Evolutionary conservation across 2,113 vertebrate genomes (phyloP).

Genomic region (Phainopepla nitens): DNA sequence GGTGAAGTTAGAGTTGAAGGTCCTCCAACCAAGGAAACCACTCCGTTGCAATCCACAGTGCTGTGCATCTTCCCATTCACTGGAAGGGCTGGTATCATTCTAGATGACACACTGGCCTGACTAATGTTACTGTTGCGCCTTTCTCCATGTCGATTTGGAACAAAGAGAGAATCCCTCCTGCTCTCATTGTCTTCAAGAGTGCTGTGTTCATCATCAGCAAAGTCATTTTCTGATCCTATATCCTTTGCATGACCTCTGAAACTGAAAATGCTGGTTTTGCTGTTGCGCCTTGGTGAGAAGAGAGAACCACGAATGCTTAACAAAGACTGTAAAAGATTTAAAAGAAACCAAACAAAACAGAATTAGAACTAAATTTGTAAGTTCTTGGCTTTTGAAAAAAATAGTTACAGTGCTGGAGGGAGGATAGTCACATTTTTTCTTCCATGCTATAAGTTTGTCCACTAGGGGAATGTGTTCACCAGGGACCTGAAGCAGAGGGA

Average conservation of each 20-base stretch:
- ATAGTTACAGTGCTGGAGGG: not conserved
- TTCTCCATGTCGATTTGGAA: constrained; percentile 79
- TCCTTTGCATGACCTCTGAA: constrained; percentile 83
- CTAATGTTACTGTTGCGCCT: constrained; percentile 86
- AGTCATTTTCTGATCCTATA: constrained; percentile 90
- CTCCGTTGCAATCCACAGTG: constrained; percentile 91
- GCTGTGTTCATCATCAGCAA: constrained; percentile 96
- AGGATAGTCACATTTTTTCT: not conserved
- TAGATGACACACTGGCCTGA: constrained; percentile 84
- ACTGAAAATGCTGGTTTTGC: constrained; percentile 93
- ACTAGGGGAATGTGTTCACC: not conserved
- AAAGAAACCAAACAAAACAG: constrained; percentile 26
- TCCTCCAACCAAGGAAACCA: constrained; percentile 86
- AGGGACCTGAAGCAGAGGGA: not conserved
- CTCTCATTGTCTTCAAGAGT: constrained; percentile 88
- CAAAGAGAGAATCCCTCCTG: constrained; percentile 87
- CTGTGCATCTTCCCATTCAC: constrained; percentile 88
- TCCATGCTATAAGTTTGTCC: not conserved
- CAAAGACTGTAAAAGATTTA: constrained; percentile 81
- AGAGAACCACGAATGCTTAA: constrained; percentile 89
- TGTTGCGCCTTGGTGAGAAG: constrained; percentile 89
- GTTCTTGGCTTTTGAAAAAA: not conserved
- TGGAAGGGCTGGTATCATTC: constrained; percentile 77
- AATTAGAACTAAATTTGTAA: not conserved
- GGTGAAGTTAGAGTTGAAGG: constrained; percentile 85